Evolutionary conservation across 23 tunicate species (phyloP).

Genomic region (Ciona savignyi): DNA sequence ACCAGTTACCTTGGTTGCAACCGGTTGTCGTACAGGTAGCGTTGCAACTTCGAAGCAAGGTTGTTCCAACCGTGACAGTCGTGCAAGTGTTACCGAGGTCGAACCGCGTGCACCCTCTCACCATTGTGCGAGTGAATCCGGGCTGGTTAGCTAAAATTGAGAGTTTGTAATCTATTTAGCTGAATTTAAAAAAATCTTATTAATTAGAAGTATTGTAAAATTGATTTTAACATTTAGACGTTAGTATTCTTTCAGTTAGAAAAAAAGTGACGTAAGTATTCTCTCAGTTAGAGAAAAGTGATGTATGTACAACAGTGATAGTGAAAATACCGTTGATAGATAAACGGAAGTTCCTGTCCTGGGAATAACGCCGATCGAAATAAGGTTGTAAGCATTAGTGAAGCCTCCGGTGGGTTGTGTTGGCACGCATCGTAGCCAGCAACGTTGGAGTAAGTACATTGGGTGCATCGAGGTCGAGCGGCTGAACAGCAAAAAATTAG

Average conservation of each 20-base stretch:
- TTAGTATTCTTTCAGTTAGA: too few species aligned
- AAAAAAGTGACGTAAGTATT: too few species aligned
- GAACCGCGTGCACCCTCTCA: neutral
- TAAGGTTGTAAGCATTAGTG: neutral
- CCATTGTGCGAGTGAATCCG: neutral
- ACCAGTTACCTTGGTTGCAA: neutral
- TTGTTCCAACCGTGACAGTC: neutral
- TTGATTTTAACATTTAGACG: too few species aligned
- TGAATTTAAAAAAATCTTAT: too few species aligned
- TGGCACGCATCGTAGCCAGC: neutral
- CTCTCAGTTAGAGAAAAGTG: too few species aligned
- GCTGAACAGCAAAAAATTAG: neutral
- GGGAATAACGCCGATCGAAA: neutral
- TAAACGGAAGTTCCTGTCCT: neutral
- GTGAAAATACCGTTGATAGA: neutral
- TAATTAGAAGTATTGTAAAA: too few species aligned
- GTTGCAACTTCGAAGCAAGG: neutral
- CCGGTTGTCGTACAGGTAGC: neutral
- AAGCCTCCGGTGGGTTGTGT: neutral
- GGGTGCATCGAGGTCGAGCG: neutral
- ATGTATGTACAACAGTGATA: too few species aligned
- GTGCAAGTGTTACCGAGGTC: neutral
- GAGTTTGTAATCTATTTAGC: too few species aligned
- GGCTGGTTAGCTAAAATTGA: too few species aligned
- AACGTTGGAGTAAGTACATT: neutral